Conservation (phyloP, 1,140 invertebrate genomes). For the Bombus confusus region DNA sequence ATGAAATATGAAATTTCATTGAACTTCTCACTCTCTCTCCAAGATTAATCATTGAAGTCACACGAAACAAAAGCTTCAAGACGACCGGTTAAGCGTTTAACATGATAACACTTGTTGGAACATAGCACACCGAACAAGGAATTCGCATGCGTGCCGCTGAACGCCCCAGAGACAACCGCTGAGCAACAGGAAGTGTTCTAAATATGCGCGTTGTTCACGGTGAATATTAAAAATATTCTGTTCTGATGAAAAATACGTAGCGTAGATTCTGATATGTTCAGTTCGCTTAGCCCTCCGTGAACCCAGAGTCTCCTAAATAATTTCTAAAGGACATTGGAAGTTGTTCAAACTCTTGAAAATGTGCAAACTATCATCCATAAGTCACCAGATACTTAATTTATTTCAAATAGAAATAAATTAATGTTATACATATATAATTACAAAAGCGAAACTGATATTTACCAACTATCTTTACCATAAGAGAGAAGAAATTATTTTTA, state of each 20-base stretch:
- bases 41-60: neutral
- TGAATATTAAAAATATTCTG: constrained; percentile 56
- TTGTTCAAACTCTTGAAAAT: too few species aligned
- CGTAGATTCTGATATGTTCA: constrained; percentile 52
- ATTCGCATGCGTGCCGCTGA: constrained; percentile 8
- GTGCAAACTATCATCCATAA: too few species aligned
- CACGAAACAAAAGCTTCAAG: neutral
- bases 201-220: constrained; percentile 18
- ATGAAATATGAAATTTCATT: neutral
- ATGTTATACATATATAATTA: too few species aligned
- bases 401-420: too few species aligned
- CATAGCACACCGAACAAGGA: constrained; percentile 14
- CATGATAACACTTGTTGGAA: constrained; percentile 3
- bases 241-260: constrained; percentile 54
- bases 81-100: constrained; percentile 16
- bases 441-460: too few species aligned
- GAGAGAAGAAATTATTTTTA: too few species aligned
- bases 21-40: neutral
- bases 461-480: too few species aligned
- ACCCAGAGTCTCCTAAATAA: neutral
- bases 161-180: constrained; percentile 1
- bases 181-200: constrained; percentile 41
- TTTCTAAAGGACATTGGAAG: too few species aligned
- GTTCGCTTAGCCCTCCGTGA: constrained; percentile 40
- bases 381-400: too few species aligned